Evolutionary conservation across 2,113 vertebrate genomes (phyloP).

Genomic region (Corythoichthys haematopterus): DNA sequence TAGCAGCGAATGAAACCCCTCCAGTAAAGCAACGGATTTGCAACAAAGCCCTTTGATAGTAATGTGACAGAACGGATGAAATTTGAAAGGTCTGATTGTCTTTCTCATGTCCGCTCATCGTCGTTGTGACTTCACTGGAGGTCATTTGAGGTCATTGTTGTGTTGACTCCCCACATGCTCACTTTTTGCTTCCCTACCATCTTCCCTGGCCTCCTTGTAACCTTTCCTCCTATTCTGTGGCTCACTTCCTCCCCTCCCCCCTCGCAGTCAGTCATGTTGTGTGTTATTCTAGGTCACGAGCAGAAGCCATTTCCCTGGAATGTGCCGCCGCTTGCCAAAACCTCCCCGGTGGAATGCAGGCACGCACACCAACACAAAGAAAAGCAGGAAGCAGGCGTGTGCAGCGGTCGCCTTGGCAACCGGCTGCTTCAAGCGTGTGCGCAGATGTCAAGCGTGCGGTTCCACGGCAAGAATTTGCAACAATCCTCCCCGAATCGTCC

Average conservation of each 20-base stretch:
- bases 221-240: neutral
- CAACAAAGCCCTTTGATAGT: no score
- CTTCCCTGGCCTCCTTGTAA: neutral
- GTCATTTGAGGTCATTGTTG: neutral
- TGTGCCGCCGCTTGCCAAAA: constrained; percentile 64
- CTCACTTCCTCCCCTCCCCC: constrained; percentile 1
- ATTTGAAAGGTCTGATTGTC: no score
- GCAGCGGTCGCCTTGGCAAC: constrained; percentile 5
- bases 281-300: constrained; percentile 66
- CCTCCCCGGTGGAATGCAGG: constrained; percentile 71
- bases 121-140: neutral
- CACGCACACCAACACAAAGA: constrained; percentile 43
- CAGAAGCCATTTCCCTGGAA: constrained; percentile 66
- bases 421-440: neutral
- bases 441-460: neutral
- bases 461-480: neutral
- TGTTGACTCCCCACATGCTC: no score
- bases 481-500: neutral
- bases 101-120: neutral
- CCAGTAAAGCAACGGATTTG: no score
- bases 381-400: constrained; percentile 9
- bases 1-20: no score
- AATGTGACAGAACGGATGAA: no score
- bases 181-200: neutral
- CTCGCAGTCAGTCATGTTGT: constrained; percentile 25